Conservation (phyloP, 2,888 invertebrate species). For the Adineta ricciae region DNA sequence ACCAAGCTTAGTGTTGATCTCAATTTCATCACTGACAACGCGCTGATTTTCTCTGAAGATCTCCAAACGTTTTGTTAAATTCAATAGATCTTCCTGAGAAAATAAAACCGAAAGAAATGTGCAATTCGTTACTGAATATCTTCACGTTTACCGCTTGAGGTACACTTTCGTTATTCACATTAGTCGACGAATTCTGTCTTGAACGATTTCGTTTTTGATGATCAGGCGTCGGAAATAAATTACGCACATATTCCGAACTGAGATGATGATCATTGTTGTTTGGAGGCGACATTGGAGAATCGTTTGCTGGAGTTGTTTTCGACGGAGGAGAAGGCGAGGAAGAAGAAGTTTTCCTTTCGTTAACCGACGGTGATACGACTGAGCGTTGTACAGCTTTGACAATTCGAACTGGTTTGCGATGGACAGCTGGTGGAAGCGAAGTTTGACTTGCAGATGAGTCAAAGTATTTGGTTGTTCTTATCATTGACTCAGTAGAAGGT, state of each 20-base stretch:
- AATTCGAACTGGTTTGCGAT: background rate
- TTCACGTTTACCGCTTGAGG: background rate
- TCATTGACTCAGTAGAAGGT: background rate
- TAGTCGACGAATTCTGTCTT: background rate
- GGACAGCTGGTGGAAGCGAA: background rate
- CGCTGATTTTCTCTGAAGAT: background rate
- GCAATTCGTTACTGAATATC: too few relatives aligned
- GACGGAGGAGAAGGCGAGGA: background rate
- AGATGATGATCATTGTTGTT: background rate
- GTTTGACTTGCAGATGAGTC: background rate
- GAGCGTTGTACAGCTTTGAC: background rate
- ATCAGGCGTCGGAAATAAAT: slow-evolving; percentile 1
- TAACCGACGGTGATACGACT: background rate
- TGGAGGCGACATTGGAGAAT: background rate
- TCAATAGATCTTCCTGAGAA: background rate
- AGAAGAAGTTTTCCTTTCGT: background rate
- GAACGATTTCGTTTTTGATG: background rate
- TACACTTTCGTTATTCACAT: background rate
- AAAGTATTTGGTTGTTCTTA: background rate
- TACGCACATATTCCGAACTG: background rate
- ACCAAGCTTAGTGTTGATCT: background rate
- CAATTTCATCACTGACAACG: background rate
- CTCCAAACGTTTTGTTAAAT: background rate
- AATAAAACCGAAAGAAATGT: background rate
- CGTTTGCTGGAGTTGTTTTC: background rate